These are phyloP conservation scores for Acanthococcus lagerstroemiae DNA, from an alignment of 2,888 invertebrate genomes.

Conservation along the genomic window DNA sequence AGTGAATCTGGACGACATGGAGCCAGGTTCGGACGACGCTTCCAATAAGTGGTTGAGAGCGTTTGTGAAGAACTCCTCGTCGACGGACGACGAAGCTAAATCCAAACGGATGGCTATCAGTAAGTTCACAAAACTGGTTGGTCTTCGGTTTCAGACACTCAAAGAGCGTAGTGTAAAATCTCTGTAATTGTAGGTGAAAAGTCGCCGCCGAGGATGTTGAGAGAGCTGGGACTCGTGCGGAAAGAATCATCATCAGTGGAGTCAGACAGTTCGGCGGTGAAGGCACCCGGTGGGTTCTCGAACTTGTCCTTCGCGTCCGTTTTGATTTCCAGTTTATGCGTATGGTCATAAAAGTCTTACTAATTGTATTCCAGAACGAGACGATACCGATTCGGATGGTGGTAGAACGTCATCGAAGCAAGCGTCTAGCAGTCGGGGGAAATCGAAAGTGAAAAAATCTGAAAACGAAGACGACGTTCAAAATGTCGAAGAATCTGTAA, in stretches of 20 bases:
- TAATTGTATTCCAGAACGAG: too few species aligned
- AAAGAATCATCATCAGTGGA: constrained; percentile 4
- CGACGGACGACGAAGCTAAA: background rate
- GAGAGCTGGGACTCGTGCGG: constrained; percentile 8
- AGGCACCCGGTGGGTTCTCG: background rate
- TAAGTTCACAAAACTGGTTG: background rate
- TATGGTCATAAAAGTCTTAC: too few species aligned
- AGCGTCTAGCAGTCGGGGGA: background rate
- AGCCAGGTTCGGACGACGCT: constrained; percentile 32
- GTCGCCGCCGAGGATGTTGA: constrained; percentile 25
- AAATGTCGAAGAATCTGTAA: too few species aligned
- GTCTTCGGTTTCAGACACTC: too few species aligned
- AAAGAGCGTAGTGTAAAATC: background rate
- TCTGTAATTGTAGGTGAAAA: constrained; percentile 2
- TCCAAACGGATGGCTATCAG: background rate
- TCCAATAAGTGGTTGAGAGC: constrained; percentile 35
- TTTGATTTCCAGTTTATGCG: too few species aligned
- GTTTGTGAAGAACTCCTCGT: constrained; percentile 28
- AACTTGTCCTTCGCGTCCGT: too few species aligned
- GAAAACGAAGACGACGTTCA: too few species aligned
- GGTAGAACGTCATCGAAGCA: too few species aligned
- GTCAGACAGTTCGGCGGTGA: background rate
- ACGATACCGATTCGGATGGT: too few species aligned
- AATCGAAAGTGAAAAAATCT: background rate
- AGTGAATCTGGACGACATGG: constrained; percentile 37